A percentile compares a stretch with the other conserved stretches of the same genome.
These are phyloP conservation scores for Odontomachus brunneus DNA, from an alignment of 1,140 invertebrate species.

Conservation along the genomic window DNA sequence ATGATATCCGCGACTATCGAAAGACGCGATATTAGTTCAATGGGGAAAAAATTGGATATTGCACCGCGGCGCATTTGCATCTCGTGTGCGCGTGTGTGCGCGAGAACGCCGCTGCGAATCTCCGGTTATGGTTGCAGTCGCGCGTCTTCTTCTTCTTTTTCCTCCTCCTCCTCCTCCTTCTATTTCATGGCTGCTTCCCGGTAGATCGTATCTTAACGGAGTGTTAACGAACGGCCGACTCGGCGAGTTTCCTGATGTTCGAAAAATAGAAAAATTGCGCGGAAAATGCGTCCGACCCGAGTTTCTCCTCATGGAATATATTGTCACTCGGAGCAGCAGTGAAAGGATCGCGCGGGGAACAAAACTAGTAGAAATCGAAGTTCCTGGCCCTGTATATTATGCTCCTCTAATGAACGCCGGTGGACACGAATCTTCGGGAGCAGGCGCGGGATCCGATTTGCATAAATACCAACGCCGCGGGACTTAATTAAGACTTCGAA, in stretches of 20 bases:
- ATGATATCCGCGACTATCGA: constrained; percentile 44
- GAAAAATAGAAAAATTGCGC: constrained; percentile 20
- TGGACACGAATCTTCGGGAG: neutral
- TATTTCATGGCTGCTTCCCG: neutral
- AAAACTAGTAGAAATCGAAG: no score
- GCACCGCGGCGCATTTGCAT: constrained; percentile 14
- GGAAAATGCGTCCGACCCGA: no score
- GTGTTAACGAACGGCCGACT: constrained; percentile 18
- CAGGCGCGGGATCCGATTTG: constrained; percentile 30
- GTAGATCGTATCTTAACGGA: constrained; percentile 26
- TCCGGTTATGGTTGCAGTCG: constrained; percentile 11
- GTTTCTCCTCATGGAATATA: no score
- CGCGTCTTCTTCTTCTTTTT: neutral
- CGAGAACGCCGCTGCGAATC: neutral
- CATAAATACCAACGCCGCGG: constrained; percentile 28
- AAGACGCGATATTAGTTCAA: constrained; percentile 61
- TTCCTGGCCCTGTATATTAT: neutral
- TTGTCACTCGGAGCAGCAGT: no score
- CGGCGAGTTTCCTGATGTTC: constrained; percentile 15
- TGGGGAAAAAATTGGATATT: constrained; percentile 37
- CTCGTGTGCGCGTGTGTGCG: neutral
- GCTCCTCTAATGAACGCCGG: no score
- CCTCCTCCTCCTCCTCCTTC: neutral
- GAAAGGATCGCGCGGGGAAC: neutral
- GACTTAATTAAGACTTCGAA: constrained; percentile 47